These are phyloP conservation scores for Apolygus lucorum DNA, from an alignment of 1,140 invertebrate genomes.

Conservation along the genomic window DNA sequence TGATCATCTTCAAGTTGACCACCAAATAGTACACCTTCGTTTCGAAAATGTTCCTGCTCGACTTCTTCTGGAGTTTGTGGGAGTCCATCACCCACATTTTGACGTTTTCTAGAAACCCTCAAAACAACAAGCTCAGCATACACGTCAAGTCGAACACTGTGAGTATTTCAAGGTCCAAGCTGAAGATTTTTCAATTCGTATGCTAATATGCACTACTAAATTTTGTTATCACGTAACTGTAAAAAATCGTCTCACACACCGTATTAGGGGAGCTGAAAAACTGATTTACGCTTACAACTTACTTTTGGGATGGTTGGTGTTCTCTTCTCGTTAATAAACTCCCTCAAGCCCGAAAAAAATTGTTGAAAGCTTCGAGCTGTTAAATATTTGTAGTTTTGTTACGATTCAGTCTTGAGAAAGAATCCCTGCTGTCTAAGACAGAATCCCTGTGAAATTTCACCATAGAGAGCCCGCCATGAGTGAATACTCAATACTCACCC, in stretches of 20 bases:
- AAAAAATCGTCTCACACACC: background rate
- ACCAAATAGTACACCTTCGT: too few species aligned
- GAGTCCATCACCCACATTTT: slow-evolving; percentile 54
- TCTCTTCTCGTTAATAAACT: too few species aligned
- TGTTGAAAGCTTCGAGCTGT: too few species aligned
- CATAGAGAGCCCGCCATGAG: too few species aligned
- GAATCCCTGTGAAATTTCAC: too few species aligned
- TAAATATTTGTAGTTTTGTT: too few species aligned
- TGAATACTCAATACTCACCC: too few species aligned
- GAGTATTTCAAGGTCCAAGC: slow-evolving; percentile 34
- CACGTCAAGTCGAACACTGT: slow-evolving; percentile 64
- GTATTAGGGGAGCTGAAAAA: background rate
- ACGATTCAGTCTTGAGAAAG: too few species aligned
- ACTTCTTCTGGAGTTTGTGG: slow-evolving; percentile 39
- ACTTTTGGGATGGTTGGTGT: too few species aligned
- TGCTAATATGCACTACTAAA: background rate
- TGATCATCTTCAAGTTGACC: too few species aligned
- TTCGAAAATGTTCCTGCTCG: background rate
- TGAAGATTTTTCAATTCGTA: background rate
- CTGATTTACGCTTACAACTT: background rate
- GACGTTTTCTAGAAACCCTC: slow-evolving; percentile 49
- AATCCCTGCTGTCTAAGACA: too few species aligned
- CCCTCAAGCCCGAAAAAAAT: too few species aligned
- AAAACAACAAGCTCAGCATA: slow-evolving; percentile 55
- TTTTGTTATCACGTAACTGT: background rate